Base-by-base conservation (phyloP, 2,888 invertebrate genomes). In the Eupithecia inturbata region DNA sequence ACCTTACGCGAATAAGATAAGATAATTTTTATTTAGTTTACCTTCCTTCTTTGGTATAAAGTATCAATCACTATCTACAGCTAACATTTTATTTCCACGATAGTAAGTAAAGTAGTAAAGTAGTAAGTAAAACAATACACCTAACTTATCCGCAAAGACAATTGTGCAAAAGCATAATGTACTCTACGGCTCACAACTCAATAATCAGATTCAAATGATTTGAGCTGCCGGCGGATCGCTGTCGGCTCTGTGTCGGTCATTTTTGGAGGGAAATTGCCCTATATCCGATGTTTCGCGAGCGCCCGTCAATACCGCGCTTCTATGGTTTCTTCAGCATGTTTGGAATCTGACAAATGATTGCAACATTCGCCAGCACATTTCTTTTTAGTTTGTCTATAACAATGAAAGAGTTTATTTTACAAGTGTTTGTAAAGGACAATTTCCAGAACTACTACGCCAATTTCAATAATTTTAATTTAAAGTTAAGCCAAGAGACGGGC, bases 241-340 rank as follows among this genome's bases (percentile, higher is more conserved):
- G 82, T 79, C 89, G 81, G 82, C 83, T 87, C 85, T 85, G 82
- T 87, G 85, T 83, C 88, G 89, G 89, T 90, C 91, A 91, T 91
- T 92, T 92, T 91, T 88, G 86, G 80, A 84, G 89, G 94, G 94
- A 94, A 94, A 94, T 94, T 93, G 92, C 83, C 85, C 89, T 80
- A 93, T 92, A 93, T 94, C 94, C 94, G 94, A 89, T 89, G 86
- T 81, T 81, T 81, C 72, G 53, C 28, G 33, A 22, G 36, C 87
- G 83, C 85, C 84, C 82, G 82, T 83, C 85, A 81, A 86, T 81
- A 79, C 72, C 33, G 26, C 0, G 26, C 33, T 66, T 66, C 39
- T 64, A 64, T 6, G 26, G 39, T 39, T 64, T 64, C 36, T 64
- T 64, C 4, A 62, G 6, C 26, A 14, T 63, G 63, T n/a, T 63